phyloP scores from a whole-genome alignment of 2,888 invertebrate species.

The Theodoxus fluviatilis region DNA sequence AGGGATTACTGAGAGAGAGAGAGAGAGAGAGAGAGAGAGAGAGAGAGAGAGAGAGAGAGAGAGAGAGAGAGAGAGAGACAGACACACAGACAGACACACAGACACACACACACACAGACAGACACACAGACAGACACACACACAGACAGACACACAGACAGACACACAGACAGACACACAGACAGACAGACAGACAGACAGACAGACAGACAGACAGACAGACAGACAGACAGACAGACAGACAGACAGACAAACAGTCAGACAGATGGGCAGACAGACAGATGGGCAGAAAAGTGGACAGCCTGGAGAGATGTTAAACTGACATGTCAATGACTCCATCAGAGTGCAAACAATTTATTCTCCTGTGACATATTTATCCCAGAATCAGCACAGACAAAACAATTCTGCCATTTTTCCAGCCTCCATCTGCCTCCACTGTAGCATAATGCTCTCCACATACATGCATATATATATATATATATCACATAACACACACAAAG shows the following conservation, averaged over 20 bases:
- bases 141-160: not conserved
- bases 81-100: conserved; percentile 18
- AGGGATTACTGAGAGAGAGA: not conserved
- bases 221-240: not conserved
- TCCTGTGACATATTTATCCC: no score
- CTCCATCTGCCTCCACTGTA: no score
- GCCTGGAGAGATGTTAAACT: not conserved
- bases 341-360: no score
- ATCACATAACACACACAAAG: no score
- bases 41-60: not conserved
- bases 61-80: not conserved
- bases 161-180: conserved; percentile 11
- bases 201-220: not conserved
- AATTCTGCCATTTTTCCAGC: no score
- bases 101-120: not conserved
- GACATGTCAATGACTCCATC: no score
- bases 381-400: no score
- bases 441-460: no score
- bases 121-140: conserved; percentile 13
- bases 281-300: not conserved
- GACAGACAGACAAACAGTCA: not conserved
- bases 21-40: not conserved
- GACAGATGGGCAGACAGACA: not conserved
- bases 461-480: no score
- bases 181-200: conserved; percentile 21